Base-by-base conservation (phyloP, 2,888 invertebrate species). In the Bruchidius siliquastri region DNA sequence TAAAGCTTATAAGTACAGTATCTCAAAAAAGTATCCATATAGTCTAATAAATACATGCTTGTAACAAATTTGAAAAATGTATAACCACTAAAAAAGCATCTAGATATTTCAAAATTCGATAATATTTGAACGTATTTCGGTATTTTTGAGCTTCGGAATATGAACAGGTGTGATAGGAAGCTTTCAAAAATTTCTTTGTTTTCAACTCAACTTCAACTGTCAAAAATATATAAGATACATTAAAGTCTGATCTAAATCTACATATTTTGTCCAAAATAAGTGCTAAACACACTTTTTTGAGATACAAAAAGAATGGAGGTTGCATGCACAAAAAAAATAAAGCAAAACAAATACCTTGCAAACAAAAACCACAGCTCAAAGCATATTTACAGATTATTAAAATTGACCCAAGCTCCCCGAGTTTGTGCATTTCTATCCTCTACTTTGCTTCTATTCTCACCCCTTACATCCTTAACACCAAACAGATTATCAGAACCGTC, bases 381-480 rank as follows among this genome's bases (percentile, higher is more conserved):
- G 83, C 84, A 86, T 85, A 85, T 85, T 86, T 86, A 87, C 86
- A 86, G 83, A 84, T 86, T 86, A 83, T 84, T 85, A 85, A 87
- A 87, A 84, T 85, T 84, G 83, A 87, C 87, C 87, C 87, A 87
- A 84, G 85, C 83, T 81, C 82, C 84, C 79, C 80, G 79, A 75
- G 76, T 79, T 72, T 77, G 76, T 72, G 77, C 76, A 74, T 77
- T 77, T 75, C 74, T 76, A 68, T 79, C 75, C 69, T 75, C 78
- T 75, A 77, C 72, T 69, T 72, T 73, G 72, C 69, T 72, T 74
- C 70, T 73, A 73, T 71, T 73, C 69, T 76, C 77, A 72, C 70
- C 74, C 72, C 76, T 75, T 74, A 74, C 77, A 71, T 73, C 74
- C 71, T 69, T 74, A 72, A 71, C 74, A 68, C 74, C 73, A 68